Percentiles rank a stretch among this genome's conserved stretches.
Conservation (phyloP, 2,113 vertebrate genomes). For the Scomber colias region DNA sequence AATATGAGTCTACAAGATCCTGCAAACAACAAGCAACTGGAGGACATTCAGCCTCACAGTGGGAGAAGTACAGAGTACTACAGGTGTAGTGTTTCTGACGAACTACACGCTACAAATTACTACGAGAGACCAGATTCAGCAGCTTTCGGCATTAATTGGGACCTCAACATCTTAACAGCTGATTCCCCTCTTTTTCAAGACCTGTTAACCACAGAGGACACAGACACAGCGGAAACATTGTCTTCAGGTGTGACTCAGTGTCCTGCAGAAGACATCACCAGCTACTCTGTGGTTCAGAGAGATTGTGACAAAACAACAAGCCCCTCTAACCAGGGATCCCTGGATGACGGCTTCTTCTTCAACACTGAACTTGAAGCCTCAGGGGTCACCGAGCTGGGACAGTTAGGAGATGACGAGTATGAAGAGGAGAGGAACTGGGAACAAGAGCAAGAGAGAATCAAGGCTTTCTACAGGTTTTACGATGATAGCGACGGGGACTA, state of each 20-base stretch:
- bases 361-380: slow-evolving; percentile 21
- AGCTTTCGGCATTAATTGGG: slow-evolving; percentile 38
- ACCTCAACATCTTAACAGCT: slow-evolving; percentile 29
- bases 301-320: slow-evolving; percentile 5
- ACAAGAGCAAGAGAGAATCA: slow-evolving; percentile 78
- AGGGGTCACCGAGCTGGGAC: slow-evolving; percentile 34
- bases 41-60: background rate
- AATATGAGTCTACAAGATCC: background rate
- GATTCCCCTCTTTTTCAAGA: slow-evolving; percentile 38
- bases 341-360: slow-evolving; percentile 73
- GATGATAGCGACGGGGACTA: slow-evolving; percentile 53
- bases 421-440: slow-evolving; percentile 80
- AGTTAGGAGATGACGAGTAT: slow-evolving; percentile 48
- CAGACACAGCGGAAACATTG: slow-evolving; percentile 15
- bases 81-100: slow-evolving; percentile 2
- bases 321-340: slow-evolving; percentile 50
- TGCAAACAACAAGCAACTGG: background rate
- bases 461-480: slow-evolving; percentile 81
- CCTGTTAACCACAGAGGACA: slow-evolving; percentile 42
- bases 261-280: slow-evolving; percentile 19
- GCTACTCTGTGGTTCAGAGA: slow-evolving; percentile 31
- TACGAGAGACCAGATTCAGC: background rate
- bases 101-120: background rate
- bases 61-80: background rate
- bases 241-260: slow-evolving; percentile 25